These are phyloP conservation scores for Pangasius krempfi DNA, from an alignment of 2,797 vertebrate species.

Conservation along the genomic window DNA sequence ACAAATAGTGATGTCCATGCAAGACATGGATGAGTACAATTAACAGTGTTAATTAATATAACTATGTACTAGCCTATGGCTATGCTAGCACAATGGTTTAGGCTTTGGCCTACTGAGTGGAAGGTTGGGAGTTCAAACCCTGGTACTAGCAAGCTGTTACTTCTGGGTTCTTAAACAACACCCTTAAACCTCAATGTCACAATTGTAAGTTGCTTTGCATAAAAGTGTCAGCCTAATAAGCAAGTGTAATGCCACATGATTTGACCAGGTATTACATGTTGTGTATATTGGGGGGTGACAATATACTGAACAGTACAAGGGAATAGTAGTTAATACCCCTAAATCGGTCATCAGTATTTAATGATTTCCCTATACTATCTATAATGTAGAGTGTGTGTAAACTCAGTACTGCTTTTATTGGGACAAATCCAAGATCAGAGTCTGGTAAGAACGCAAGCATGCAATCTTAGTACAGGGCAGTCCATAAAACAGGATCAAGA, in stretches of 20 bases:
- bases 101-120: not conserved
- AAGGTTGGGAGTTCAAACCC: not conserved
- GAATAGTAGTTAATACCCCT: not conserved
- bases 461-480: not conserved
- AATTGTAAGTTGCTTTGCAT: not conserved
- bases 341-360: not conserved
- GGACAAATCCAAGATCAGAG: not conserved
- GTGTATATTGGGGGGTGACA: not conserved
- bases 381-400: not conserved
- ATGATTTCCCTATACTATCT: not conserved
- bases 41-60: not conserved
- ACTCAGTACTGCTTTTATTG: not conserved
- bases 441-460: not conserved
- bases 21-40: not conserved
- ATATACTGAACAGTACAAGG: no score
- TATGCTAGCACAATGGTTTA: not conserved
- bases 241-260: not conserved
- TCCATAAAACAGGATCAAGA: not conserved
- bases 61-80: not conserved
- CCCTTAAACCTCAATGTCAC: not conserved
- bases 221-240: not conserved
- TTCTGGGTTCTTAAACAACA: not conserved
- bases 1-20: constrained; percentile 7
- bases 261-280: not conserved
- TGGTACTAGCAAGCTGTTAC: not conserved